Evolutionary conservation across 2,797 vertebrate species (phyloP).

Genomic region (Cyclura pinguis): DNA sequence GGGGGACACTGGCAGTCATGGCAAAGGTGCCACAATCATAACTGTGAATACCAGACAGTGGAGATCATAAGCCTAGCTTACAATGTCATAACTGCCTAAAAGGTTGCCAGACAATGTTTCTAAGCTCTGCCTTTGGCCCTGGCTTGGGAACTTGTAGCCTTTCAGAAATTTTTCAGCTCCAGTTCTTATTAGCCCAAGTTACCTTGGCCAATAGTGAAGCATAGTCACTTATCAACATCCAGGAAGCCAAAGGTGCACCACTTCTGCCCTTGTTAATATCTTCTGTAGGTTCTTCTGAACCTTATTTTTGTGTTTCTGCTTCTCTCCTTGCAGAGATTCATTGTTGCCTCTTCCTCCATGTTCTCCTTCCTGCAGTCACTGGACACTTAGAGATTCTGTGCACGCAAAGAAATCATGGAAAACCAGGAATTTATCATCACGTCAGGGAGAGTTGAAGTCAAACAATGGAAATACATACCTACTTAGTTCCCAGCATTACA

Average conservation of each 20-base stretch:
- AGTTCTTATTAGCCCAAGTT: too few relatives aligned
- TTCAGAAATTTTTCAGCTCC: too few relatives aligned
- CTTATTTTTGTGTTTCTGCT: background rate
- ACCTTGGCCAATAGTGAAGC: too few relatives aligned
- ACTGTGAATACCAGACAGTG: too few relatives aligned
- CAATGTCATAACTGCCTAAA: too few relatives aligned
- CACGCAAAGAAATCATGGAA: background rate
- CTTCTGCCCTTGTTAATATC: background rate
- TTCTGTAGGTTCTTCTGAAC: background rate
- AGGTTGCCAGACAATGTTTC: too few relatives aligned
- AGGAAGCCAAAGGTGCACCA: background rate
- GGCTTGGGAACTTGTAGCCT: too few relatives aligned
- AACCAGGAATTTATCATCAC: background rate
- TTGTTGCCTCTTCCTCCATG: background rate
- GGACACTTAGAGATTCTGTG: background rate
- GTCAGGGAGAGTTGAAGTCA: background rate
- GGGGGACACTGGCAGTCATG: too few relatives aligned
- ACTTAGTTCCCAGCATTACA: background rate
- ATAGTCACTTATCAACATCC: too few relatives aligned
- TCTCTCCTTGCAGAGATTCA: background rate
- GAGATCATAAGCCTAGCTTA: too few relatives aligned
- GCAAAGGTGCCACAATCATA: too few relatives aligned
- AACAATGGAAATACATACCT: background rate
- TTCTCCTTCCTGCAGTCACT: background rate
- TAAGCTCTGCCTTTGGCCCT: too few relatives aligned